Conservation (phyloP, 2,888 invertebrate genomes). For the Heliconius ismenius region DNA sequence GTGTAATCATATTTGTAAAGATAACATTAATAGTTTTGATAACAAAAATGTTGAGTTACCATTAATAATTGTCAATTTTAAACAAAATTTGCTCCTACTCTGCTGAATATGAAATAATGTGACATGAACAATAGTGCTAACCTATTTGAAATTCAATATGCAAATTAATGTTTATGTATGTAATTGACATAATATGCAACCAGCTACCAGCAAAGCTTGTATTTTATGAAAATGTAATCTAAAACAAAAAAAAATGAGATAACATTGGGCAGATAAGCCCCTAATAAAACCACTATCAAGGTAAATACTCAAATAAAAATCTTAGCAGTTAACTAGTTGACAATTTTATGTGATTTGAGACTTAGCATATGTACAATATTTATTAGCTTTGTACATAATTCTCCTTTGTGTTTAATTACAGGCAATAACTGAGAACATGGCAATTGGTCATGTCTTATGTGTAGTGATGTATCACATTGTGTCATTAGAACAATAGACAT, state of each 20-base stretch:
- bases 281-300: conserved; percentile 36
- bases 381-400: conserved; percentile 24
- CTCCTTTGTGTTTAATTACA: conserved; percentile 29
- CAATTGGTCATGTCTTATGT: conserved; percentile 35
- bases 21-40: conserved; percentile 26
- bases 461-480: conserved; percentile 28
- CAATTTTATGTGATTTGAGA: conserved; percentile 27
- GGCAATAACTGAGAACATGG: conserved; percentile 37
- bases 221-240: conserved; percentile 12
- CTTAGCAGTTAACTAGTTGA: conserved; percentile 30
- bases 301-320: conserved; percentile 35
- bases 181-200: conserved; percentile 20
- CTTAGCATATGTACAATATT: conserved; percentile 14
- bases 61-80: neutral
- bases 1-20: conserved; percentile 23
- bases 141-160: conserved; percentile 31
- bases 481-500: conserved; percentile 3
- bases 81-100: neutral
- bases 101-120: conserved; percentile 21
- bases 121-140: conserved; percentile 9
- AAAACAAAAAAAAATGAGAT: conserved; percentile 28
- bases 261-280: conserved; percentile 33
- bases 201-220: conserved; percentile 17
- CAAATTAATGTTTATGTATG: conserved; percentile 22
- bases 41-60: conserved; percentile 27